Conservation (phyloP, 2,888 invertebrate genomes). For the Heliconius ethilla region DNA sequence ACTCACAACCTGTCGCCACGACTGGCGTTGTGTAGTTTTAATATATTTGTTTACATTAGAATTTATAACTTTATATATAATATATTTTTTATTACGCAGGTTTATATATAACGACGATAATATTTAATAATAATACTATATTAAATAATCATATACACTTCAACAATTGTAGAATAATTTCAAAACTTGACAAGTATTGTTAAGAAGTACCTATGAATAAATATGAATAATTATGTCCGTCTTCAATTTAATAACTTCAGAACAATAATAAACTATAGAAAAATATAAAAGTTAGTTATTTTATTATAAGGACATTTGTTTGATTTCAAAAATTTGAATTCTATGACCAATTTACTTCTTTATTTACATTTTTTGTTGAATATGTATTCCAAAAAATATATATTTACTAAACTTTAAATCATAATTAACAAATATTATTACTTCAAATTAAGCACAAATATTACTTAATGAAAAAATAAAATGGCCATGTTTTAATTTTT, state of each 20-base stretch:
- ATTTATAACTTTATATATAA: too few species aligned
- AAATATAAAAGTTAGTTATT: not conserved
- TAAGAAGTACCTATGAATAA: constrained; percentile 10
- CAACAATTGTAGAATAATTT: constrained; percentile 13
- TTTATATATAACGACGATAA: not conserved
- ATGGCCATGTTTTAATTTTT: too few species aligned
- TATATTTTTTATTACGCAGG: not conserved
- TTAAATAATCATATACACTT: too few species aligned
- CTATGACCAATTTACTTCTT: too few species aligned
- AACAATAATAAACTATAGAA: not conserved
- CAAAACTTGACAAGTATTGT: constrained; percentile 4
- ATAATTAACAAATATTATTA: too few species aligned
- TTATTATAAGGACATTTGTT: not conserved
- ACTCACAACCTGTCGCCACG: not conserved
- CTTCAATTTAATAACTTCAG: not conserved
- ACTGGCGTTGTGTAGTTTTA: not conserved
- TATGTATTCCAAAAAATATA: too few species aligned
- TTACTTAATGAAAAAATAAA: too few species aligned
- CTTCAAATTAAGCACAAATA: too few species aligned
- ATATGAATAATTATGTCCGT: not conserved
- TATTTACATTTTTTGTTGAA: too few species aligned
- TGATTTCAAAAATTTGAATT: not conserved
- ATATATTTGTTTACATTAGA: too few species aligned
- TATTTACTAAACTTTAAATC: too few species aligned
- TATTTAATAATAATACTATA: constrained; percentile 4